phyloP scores from a whole-genome alignment of 2,113 vertebrate species.

The Calidris pugnax region DNA sequence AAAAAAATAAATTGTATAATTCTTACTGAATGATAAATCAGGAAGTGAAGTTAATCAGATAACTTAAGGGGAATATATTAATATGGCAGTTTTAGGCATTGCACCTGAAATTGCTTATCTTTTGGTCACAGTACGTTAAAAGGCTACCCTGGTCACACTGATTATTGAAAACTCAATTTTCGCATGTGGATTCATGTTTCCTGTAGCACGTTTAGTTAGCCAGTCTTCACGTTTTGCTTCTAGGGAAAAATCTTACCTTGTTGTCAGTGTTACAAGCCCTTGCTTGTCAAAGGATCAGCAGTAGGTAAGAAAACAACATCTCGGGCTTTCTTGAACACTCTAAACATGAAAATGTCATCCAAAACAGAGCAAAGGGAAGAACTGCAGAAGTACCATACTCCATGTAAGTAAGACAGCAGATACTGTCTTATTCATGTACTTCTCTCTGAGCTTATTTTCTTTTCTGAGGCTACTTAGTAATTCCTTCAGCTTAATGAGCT shows the following conservation, averaged over 20 bases:
- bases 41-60: not conserved
- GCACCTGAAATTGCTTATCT: not conserved
- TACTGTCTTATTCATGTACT: not conserved
- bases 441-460: not conserved
- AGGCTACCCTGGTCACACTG: not conserved
- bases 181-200: not conserved
- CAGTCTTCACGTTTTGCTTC: not conserved
- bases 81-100: not conserved
- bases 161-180: not conserved
- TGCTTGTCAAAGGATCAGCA: not conserved
- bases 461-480: slow-evolving; percentile 10
- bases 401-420: not conserved
- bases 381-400: not conserved
- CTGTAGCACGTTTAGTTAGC: not conserved
- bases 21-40: not conserved
- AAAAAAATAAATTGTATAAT: not conserved
- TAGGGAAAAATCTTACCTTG: not conserved
- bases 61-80: not conserved
- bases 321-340: not conserved
- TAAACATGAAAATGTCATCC: not conserved
- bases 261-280: not conserved
- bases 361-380: not conserved
- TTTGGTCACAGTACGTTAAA: not conserved
- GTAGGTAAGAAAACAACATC: not conserved
- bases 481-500: slow-evolving; percentile 25